Evolutionary conservation across 2,797 vertebrate genomes (phyloP), one percentile per base, ranked within the genome.

Genomic region (Margarornis squamiger): DNA sequence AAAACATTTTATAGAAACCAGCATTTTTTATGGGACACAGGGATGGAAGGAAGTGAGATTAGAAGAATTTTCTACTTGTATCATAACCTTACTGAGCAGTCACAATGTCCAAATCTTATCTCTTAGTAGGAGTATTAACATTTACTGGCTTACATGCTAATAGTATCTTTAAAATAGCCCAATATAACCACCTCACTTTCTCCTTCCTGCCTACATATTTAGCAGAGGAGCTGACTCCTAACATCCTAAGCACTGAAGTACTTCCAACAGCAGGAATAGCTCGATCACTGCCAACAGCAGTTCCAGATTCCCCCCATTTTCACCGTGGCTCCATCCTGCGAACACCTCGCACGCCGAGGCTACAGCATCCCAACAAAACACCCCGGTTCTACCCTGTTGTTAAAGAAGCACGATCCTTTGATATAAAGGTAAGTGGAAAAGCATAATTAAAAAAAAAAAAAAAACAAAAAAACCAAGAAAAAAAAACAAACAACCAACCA

Each of bases 301-400:
- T 99, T 94, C 98, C 98, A 26, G 98, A 98, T 72, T 98, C 98
- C 5, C 98, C 98, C 79, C 77, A 61, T 34, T 66, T 97, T 43
- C 86, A 92, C 70, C 76, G 95, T 58, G 90, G 97, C 67, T 97
- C 97, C 58, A 98, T 97, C 49, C 98, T 98, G 2, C 98, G 96
- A 92, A 98, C 98, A 14, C 98, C 98, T 36, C 98, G 98, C 86
- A 99, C 98, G 24, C 98, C 98, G 0, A 98, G 98, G 52, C 97
- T 99, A 26, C 98, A 99, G 92, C 98, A 99, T 98, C 98, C 98
- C 67, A 98, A 83, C 94, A 99, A 98, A 98, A 98, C 98, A 7
- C 98, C 98, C 1, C 98, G 99, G 55, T 99, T 99, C 97, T 99
- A 99, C 96, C 99, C 99, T 29, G 99, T 99, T 52, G 98, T 99